A percentile compares a stretch with the other conserved stretches of the same genome.
phyloP scores from a whole-genome alignment of 2,797 vertebrate species.

The Apogon hyalosoma region DNA sequence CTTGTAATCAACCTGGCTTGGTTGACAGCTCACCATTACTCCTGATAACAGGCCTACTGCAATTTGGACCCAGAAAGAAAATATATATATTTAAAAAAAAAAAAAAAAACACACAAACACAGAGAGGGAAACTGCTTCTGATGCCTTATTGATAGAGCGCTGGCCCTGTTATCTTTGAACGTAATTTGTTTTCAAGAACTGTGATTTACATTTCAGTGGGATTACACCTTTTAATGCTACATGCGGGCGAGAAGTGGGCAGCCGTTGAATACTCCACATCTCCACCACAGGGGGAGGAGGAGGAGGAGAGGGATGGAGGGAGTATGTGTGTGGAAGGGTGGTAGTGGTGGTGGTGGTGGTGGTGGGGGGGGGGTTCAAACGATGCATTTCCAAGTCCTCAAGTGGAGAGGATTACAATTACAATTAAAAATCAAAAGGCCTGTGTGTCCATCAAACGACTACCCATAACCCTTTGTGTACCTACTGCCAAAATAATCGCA shows the following conservation, averaged over 20 bases:
- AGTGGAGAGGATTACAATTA: conserved; percentile 91
- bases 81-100: conserved; percentile 58
- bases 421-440: conserved; percentile 94
- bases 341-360: conserved; percentile 23
- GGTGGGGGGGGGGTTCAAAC: conserved; percentile 85
- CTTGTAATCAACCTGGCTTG: conserved; percentile 88
- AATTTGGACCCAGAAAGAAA: conserved; percentile 87
- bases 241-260: conserved; percentile 86
- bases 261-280: conserved; percentile 81
- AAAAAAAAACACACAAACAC: conserved; percentile 5
- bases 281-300: conserved; percentile 57
- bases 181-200: conserved; percentile 94
- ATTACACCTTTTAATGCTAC: conserved; percentile 93
- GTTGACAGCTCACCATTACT: conserved; percentile 88
- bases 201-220: conserved; percentile 97
- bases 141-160: conserved; percentile 84
- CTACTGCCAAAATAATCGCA: conserved; percentile 75
- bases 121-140: conserved; percentile 58
- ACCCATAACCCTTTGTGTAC: conserved; percentile 83
- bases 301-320: conserved; percentile 14
- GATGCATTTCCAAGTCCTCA: conserved; percentile 87
- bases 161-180: conserved; percentile 88
- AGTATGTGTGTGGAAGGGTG: conserved; percentile 1
- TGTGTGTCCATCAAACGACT: conserved; percentile 85
- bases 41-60: conserved; percentile 85